These are phyloP conservation scores for Hemitrygon akajei DNA, from an alignment of 2,797 vertebrate genomes.

Conservation along the genomic window DNA sequence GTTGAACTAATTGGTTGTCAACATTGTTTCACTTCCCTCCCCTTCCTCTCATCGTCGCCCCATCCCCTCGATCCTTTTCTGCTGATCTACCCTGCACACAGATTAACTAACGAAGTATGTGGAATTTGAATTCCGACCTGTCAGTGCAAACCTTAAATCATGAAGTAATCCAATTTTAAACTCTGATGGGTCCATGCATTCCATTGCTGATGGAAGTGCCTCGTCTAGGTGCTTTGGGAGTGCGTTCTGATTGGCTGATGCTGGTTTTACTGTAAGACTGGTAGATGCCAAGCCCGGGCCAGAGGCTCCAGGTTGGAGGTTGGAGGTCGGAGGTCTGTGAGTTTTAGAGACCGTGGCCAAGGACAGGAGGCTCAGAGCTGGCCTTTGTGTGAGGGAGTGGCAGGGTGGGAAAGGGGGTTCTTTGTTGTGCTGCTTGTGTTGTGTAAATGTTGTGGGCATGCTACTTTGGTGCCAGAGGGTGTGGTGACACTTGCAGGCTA, in stretches of 20 bases:
- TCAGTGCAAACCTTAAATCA: constrained; percentile 40
- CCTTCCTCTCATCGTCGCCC: no score
- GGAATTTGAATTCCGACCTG: constrained; percentile 47
- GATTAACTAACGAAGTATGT: constrained; percentile 46
- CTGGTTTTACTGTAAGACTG: background rate
- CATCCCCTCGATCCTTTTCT: background rate
- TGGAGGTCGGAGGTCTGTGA: no score
- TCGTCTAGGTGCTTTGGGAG: background rate
- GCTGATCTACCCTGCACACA: constrained; percentile 40
- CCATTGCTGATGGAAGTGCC: background rate
- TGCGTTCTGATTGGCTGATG: background rate
- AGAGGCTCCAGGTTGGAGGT: no score
- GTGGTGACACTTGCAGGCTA: no score
- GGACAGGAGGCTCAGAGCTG: no score
- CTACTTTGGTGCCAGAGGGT: no score
- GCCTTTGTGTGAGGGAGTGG: no score
- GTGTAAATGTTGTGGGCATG: no score
- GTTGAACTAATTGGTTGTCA: background rate
- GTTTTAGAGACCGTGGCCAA: no score
- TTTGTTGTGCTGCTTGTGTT: no score
- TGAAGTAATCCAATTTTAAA: constrained; percentile 18
- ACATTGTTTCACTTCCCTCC: background rate
- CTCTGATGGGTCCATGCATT: background rate
- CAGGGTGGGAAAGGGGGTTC: no score
- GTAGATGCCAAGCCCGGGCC: no score